Conservation (phyloP, 2,888 invertebrate genomes). For the Timema podura region DNA sequence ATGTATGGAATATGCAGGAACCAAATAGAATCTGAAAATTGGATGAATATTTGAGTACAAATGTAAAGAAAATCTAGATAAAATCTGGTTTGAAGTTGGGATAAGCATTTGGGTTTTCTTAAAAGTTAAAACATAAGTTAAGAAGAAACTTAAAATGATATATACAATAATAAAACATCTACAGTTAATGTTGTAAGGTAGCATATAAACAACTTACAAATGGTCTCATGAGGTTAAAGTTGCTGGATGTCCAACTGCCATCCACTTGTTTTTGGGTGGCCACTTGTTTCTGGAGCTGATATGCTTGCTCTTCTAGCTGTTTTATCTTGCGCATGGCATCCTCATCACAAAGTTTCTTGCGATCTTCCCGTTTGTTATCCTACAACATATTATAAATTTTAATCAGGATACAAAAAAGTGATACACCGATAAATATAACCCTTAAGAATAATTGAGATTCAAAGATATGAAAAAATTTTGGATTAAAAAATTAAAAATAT, state of each 20-base stretch:
- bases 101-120: too few relatives aligned
- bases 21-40: too few relatives aligned
- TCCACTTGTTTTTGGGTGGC: slow-evolving; percentile 75
- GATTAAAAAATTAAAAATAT: too few relatives aligned
- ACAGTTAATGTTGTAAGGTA: slow-evolving; percentile 14
- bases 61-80: too few relatives aligned
- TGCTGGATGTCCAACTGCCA: slow-evolving; percentile 34
- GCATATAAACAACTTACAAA: slow-evolving; percentile 31
- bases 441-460: too few relatives aligned
- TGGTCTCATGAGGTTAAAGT: slow-evolving; percentile 34
- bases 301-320: slow-evolving; percentile 88
- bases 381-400: slow-evolving; percentile 40
- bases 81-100: too few relatives aligned
- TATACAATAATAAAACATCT: background rate
- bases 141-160: background rate
- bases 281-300: slow-evolving; percentile 86
- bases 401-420: background rate
- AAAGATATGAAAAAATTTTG: too few relatives aligned
- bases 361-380: slow-evolving; percentile 88
- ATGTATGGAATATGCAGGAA: too few relatives aligned
- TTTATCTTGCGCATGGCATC: slow-evolving; percentile 92
- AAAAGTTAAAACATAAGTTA: background rate
- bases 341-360: slow-evolving; percentile 88
- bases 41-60: too few relatives aligned
- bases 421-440: background rate